These are phyloP conservation scores for Neolamprologus sp. DNA, from an alignment of 2,113 vertebrate genomes.

Conservation along the genomic window DNA sequence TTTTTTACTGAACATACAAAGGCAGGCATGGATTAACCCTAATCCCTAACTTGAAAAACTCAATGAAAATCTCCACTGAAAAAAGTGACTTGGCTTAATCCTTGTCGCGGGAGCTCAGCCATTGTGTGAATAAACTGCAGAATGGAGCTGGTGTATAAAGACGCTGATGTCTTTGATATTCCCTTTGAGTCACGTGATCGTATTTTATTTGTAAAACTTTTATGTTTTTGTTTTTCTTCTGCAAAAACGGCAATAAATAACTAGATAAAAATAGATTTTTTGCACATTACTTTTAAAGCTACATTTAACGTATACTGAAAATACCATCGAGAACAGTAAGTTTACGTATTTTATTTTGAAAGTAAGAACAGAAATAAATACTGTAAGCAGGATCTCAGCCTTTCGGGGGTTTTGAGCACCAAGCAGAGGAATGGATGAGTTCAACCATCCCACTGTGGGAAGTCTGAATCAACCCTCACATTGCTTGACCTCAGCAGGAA, in stretches of 20 bases:
- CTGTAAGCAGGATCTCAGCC: not conserved
- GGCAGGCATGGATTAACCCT: not conserved
- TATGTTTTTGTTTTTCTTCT: not conserved
- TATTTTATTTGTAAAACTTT: not conserved
- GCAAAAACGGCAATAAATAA: not conserved
- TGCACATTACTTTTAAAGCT: not conserved
- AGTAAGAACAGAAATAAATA: not conserved
- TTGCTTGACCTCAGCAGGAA: constrained; percentile 82
- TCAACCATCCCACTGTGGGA: constrained; percentile 77
- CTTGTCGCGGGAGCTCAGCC: not conserved
- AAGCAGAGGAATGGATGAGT: constrained; percentile 47
- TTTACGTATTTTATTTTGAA: not conserved
- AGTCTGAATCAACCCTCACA: constrained; percentile 77
- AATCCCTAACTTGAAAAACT: not conserved
- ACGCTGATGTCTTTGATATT: not conserved
- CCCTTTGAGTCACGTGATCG: not conserved
- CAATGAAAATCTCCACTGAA: not conserved
- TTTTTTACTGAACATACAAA: not conserved
- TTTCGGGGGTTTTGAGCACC: not conserved
- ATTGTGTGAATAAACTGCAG: not conserved
- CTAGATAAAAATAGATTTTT: not conserved
- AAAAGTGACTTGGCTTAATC: not conserved
- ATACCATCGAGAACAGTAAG: not conserved
- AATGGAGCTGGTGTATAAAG: not conserved
- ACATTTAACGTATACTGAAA: not conserved